Percentiles rank a stretch among this genome's conserved stretches.
phyloP scores from a whole-genome alignment of 2,797 vertebrate genomes.

The Amniataba percoides region DNA sequence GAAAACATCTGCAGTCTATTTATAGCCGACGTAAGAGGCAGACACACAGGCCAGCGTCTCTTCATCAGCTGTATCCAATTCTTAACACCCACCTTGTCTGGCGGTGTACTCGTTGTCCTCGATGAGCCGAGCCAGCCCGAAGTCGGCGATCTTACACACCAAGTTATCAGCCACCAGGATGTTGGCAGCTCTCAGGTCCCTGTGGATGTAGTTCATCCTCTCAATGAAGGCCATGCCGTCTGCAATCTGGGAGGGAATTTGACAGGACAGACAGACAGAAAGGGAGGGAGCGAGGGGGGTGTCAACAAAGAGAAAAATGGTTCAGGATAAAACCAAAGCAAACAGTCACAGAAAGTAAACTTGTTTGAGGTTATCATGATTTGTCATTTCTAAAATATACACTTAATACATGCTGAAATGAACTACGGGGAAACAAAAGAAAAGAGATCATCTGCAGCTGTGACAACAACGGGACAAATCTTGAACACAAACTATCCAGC shows the following conservation, averaged over 20 bases:
- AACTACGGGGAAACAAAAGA: not conserved
- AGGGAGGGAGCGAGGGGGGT: not conserved
- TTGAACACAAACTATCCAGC: slow-evolving; percentile 30
- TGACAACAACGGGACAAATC: slow-evolving; percentile 21
- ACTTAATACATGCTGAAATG: not conserved
- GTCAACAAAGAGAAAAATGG: not conserved
- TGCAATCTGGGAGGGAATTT: slow-evolving; percentile 86
- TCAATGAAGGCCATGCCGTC: slow-evolving; percentile 99
- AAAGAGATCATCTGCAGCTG: not conserved
- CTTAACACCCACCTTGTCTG: slow-evolving; percentile 89
- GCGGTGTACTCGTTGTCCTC: slow-evolving; percentile 99
- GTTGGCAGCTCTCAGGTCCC: slow-evolving; percentile 98
- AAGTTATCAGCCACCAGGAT: slow-evolving; percentile 98
- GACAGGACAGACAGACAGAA: not conserved
- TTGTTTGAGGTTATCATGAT: not conserved
- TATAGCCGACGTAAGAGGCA: not conserved
- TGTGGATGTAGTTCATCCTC: slow-evolving; percentile 99
- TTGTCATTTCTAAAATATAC: not conserved
- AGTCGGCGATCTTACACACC: slow-evolving; percentile 98
- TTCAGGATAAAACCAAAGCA: not conserved
- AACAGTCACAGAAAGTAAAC: not conserved
- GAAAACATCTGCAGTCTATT: slow-evolving; percentile 11
- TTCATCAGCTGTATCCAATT: not conserved
- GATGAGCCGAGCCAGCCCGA: slow-evolving; percentile 96
- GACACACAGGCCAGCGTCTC: not conserved